Evolutionary conservation across 1,140 invertebrate species (phyloP), one percentile per base, ranked within the genome.

Genomic region (Apis mellifera): DNA sequence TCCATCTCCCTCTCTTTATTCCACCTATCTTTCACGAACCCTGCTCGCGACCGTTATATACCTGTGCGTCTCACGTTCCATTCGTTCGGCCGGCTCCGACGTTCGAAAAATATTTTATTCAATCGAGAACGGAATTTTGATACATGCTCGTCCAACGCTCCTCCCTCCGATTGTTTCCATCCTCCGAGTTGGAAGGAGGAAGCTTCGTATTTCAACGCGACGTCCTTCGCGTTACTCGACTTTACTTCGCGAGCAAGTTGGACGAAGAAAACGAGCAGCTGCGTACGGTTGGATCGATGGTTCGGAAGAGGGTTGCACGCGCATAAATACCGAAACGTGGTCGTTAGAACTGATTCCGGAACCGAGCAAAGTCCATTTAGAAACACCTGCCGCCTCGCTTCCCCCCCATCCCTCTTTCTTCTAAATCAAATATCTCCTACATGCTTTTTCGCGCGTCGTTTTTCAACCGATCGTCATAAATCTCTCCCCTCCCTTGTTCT

Each of bases 261-360:
- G 23, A 75, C 75, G 73, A 32, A 32, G 32, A 64, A 86, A 64
- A 87, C 79, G 66, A 76, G 68, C 75, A 55, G 21, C 19, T 11
- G 9, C 19, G 26, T 32, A 21, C 71, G 52, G 52, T 60, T n/a
- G 72, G 64, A 83, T 84, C 78, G 86, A 87, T 84, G 74, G 62
- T 70, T 71, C 57, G 75, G 79, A 86, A 79, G 75, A 79, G 85
- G 84, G 59, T 71, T n/a, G 77, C 9, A 17, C 54, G 21, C 48
- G 59, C 82, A 84, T 88, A 84, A 89, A 89, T 89, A 86, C 69
- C 26, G 86, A 72, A 88, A 86, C 86, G 82, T 88, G 88, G 84
- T 74, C 54, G 75, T 88, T 75, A 65, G 71, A 85, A 87, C 65
- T 83, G 86, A 88, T 87, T 88, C 78, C 42, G 71, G 75, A 54